A percentile compares a stretch with the other conserved stretches of the same genome.
Conservation (phyloP, 2,113 vertebrate genomes). For the Excalfactoria chinensis region DNA sequence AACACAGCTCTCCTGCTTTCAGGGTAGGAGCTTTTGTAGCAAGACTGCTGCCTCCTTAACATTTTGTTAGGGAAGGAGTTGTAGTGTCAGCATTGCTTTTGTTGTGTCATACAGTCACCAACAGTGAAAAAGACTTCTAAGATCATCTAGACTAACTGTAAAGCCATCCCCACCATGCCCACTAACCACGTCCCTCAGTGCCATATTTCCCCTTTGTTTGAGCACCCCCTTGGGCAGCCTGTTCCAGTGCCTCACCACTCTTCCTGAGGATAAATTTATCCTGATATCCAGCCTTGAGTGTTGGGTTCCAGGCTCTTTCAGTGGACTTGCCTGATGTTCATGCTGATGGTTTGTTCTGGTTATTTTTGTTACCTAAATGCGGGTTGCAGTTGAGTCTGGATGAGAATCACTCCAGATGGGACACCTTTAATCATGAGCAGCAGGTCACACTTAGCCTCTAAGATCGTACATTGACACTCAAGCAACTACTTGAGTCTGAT, state of each 20-base stretch:
- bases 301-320: not conserved
- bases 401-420: not conserved
- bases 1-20: not conserved
- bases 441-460: not conserved
- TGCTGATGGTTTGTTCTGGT: not conserved
- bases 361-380: not conserved
- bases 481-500: not conserved
- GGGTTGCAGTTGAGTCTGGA: not conserved
- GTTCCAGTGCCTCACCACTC: too few relatives aligned
- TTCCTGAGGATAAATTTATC: too few relatives aligned
- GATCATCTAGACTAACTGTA: too few relatives aligned
- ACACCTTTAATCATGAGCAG: rapidly evolving
- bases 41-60: not conserved
- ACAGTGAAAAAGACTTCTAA: too few relatives aligned
- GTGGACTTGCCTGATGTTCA: rapidly evolving
- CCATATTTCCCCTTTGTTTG: too few relatives aligned
- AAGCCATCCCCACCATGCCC: too few relatives aligned
- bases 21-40: not conserved
- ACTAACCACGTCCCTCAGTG: too few relatives aligned
- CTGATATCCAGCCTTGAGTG: too few relatives aligned
- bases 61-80: not conserved
- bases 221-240: too few relatives aligned
- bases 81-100: not conserved
- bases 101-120: too few relatives aligned
- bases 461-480: rapidly evolving